phyloP scores from a whole-genome alignment of 2,797 vertebrate genomes.

The Phalanger gymnotis region DNA sequence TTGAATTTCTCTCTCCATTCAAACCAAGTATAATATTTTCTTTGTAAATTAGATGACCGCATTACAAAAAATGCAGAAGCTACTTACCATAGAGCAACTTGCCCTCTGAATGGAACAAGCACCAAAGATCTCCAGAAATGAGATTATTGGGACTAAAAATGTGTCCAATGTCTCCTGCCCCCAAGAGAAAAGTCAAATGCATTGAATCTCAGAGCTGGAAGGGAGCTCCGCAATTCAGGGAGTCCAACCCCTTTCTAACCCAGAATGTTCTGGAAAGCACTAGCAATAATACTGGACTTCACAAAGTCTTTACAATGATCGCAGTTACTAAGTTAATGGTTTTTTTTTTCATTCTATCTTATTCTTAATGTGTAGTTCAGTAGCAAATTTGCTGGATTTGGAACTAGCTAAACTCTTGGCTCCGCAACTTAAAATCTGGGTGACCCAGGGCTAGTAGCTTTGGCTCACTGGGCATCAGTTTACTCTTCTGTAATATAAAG shows the following conservation, averaged over 20 bases:
- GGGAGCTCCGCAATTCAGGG: not conserved
- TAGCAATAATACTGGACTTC: not conserved
- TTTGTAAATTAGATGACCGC: constrained; percentile 28
- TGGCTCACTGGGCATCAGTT: not conserved
- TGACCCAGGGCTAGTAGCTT: not conserved
- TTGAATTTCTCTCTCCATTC: constrained; percentile 47
- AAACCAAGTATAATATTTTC: constrained; percentile 47
- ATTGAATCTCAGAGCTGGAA: constrained; percentile 4
- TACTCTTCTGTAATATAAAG: not conserved
- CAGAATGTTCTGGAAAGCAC: not conserved
- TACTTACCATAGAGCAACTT: constrained; percentile 24
- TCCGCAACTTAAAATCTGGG: not conserved
- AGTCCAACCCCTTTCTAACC: not conserved
- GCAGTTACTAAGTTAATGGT: not conserved
- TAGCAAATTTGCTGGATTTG: not conserved
- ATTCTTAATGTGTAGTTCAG: not conserved
- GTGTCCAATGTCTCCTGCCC: not conserved
- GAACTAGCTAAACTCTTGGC: not conserved
- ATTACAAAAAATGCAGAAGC: constrained; percentile 39
- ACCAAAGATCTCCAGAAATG: not conserved
- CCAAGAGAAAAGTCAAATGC: not conserved
- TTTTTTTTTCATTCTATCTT: not conserved
- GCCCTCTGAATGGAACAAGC: constrained; percentile 36
- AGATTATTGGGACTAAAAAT: not conserved
- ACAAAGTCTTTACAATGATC: not conserved